Base-by-base conservation (phyloP, 2,888 invertebrate genomes). In the Agrotis puta region DNA sequence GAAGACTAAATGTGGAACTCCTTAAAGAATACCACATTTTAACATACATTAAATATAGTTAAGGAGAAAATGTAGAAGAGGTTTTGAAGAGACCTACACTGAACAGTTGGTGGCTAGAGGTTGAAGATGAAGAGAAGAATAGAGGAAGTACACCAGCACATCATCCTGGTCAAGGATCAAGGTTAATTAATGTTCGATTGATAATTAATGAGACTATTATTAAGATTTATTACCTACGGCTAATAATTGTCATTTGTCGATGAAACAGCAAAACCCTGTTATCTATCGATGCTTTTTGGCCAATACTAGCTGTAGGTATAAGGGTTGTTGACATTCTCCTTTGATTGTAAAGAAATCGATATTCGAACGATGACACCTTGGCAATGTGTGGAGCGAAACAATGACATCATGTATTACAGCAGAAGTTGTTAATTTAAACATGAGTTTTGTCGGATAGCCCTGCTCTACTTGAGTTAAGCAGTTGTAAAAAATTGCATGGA, bases 341-440 rank as follows among this genome's bases (percentile, higher is more conserved):
- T 82, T 79, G 73, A 78, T 83, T 79, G 81, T 74, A 77, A 72
- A 62, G 61, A 70, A 86, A 90, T 90, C 90, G 88, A 90, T 90
- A 85, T 62, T 73, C 71, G 77, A 84, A 75, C 59, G 57, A 68
- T 48, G 56, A 75, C 64, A 73, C 77, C 67, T 78, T 69, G 27
- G 45, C 59, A 59, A 48, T 74, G 67, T 67, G 53, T 72, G 18
- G 22, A 58, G 18, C 18, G n/a, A 45, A 47, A 69, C 64, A 27
- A 56, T 70, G 54, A 20, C 20, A 50, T n/a, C 16, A 39, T 2
- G 13, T 33, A 18, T 43, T 56, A 14, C 24, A 22, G 22, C 18
- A 11, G 33, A 45, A 9, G 2, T 48, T 24, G 11, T 13, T 16
- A 0, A 70, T 58, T 13, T 59, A 33, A 16, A 58, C 53, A 45